Evolutionary conservation across 2,113 vertebrate genomes (phyloP).

Genomic region (Xyliphius kryptos): DNA sequence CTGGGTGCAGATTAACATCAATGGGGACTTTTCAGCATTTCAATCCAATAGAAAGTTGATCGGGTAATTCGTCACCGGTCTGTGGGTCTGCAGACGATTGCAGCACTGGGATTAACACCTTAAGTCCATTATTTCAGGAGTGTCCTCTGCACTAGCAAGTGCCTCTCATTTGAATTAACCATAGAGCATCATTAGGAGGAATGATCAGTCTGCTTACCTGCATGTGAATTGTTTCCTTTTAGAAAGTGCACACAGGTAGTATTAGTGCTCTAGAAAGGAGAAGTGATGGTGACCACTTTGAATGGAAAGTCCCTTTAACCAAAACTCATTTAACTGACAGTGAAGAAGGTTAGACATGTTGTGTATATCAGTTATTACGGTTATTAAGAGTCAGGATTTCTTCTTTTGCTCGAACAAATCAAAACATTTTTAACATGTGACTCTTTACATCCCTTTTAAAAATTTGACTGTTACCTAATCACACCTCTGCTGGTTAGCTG

Average conservation of each 20-base stretch:
- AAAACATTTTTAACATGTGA: too few relatives aligned
- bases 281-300: not conserved
- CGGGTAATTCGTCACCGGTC: not conserved
- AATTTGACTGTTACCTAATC: too few relatives aligned
- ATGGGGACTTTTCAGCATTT: not conserved
- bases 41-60: not conserved
- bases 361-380: too few relatives aligned
- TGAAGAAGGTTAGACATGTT: too few relatives aligned
- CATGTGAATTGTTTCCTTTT: not conserved
- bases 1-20: conserved; percentile 14
- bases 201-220: not conserved
- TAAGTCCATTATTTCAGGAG: conserved; percentile 55
- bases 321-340: too few relatives aligned
- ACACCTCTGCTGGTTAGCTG: too few relatives aligned
- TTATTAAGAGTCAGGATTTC: too few relatives aligned
- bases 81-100: not conserved
- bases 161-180: conserved; percentile 39
- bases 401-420: too few relatives aligned
- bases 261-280: not conserved
- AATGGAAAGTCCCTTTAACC: too few relatives aligned
- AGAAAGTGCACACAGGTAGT: not conserved
- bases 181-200: not conserved
- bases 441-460: too few relatives aligned
- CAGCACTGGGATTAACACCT: conserved; percentile 42
- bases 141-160: too few relatives aligned